Percentiles rank a stretch among this genome's conserved stretches.
These are phyloP conservation scores for Polymixis flavicincta DNA, from an alignment of 2,888 invertebrate genomes.

Conservation along the genomic window DNA sequence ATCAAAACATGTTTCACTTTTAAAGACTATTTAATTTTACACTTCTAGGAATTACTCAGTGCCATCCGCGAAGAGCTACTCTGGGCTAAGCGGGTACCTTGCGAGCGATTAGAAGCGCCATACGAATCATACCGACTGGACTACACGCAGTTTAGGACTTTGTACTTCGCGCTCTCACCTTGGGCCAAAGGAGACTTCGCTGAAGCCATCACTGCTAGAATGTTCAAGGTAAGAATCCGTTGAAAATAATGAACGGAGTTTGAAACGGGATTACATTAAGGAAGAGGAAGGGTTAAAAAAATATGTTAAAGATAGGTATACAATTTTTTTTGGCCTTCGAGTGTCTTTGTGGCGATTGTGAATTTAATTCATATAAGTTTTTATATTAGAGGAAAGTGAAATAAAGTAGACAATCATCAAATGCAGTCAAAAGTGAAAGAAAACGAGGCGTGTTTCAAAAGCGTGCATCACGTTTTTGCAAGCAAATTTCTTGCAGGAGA, in stretches of 20 bases:
- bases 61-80: slow-evolving; percentile 94
- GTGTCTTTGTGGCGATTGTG: no score
- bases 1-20: background rate
- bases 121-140: slow-evolving; percentile 97
- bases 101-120: slow-evolving; percentile 95
- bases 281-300: background rate
- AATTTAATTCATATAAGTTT: no score
- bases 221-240: slow-evolving; percentile 94
- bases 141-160: slow-evolving; percentile 96
- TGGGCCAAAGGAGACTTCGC: slow-evolving; percentile 96
- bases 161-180: slow-evolving; percentile 96
- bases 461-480: no score
- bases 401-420: no score
- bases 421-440: no score
- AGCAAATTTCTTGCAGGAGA: no score
- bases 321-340: no score
- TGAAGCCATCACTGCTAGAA: slow-evolving; percentile 95
- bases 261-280: background rate
- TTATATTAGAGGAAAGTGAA: no score
- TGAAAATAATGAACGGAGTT: background rate
- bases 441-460: no score
- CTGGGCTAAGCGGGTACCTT: slow-evolving; percentile 92
- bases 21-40: background rate
- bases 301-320: background rate
- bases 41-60: slow-evolving; percentile 89